Evolutionary conservation across 2,797 vertebrate genomes (phyloP).

Genomic region (Capromys pilorides): DNA sequence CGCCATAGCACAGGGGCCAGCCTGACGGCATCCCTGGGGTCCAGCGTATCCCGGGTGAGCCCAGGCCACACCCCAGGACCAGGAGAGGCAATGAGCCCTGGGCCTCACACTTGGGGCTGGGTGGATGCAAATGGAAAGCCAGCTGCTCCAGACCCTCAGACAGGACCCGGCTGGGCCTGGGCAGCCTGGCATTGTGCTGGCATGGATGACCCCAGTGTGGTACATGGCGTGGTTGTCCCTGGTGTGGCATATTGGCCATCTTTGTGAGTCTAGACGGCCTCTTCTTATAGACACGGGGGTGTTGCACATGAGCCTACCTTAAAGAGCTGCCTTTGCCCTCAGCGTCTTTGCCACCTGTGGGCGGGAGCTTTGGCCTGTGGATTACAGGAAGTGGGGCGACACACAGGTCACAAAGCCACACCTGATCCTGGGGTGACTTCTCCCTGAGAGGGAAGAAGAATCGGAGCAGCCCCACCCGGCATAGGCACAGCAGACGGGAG

Average conservation of each 20-base stretch:
- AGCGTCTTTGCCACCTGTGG: neutral
- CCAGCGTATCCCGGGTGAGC: neutral
- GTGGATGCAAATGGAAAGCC: neutral
- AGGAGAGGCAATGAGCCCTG: neutral
- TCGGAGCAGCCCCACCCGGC: too few species aligned
- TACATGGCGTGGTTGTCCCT: too few species aligned
- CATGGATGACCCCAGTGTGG: fast-evolving
- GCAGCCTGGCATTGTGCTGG: neutral
- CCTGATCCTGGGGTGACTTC: too few species aligned
- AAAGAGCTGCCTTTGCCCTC: neutral
- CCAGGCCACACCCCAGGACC: neutral
- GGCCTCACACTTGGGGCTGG: neutral
- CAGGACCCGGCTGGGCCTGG: neutral
- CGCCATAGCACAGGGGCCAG: neutral
- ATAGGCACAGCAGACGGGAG: neutral
- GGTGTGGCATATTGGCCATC: fast-evolving
- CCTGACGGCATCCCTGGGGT: neutral
- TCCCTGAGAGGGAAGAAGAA: neutral
- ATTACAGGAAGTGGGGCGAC: too few species aligned
- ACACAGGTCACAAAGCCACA: neutral
- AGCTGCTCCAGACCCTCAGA: neutral
- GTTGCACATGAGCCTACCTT: neutral
- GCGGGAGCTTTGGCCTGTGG: fast-evolving
- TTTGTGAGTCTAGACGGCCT: neutral
- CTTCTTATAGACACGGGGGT: neutral